Base-by-base conservation (phyloP, 2,797 vertebrate genomes). In the Lacerta viridis region DNA sequence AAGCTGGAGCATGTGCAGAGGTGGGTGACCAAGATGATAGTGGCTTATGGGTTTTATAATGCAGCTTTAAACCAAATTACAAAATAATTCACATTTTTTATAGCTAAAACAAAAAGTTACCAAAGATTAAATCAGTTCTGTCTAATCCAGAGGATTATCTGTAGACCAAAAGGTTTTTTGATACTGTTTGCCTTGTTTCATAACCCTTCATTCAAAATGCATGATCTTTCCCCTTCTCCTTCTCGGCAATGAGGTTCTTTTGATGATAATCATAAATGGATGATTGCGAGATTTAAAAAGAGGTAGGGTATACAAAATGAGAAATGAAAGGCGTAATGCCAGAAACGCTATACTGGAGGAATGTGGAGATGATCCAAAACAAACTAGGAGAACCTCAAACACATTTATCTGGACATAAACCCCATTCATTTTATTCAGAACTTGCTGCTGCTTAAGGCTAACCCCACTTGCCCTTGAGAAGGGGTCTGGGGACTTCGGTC, bases 201-300 rank as follows among this genome's bases (percentile, higher is more conserved):
- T 80, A 89, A 66, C 83, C 66, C 43, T 89, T 92, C 36, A 86
- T 88, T 92, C 27, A 71, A 87, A 93, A 93, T 90, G 92, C 88
- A 88, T 89, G 55, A 15, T 36, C 13, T 39, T 4, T 74, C 71
- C 87, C 85, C 33, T 18, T 4, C 75, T 43, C 29, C 8, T 66
- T 92, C 80, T 92, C 88, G 85, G 86, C 86, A 91, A 86, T 88
- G 90, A 93, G 91, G 89, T 89, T 87, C 43, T 93, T 90, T 92
- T 83, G 36, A 94, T 91, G 86, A 81, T 71, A 89, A 55, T 86
- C 76, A 84, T 90, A 93, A 95, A 90, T 4, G 1, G 4, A 72
- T 87, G 85, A 90, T 75, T 93, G 46, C 6, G 89, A 87, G 72
- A 84, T 80, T 82, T 3, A 80, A 64, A 72, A 80, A 84, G 7